Evolutionary conservation across 2,797 vertebrate species (phyloP), one percentile per base, ranked within the genome.

Genomic region (Odontamblyopus rebecca): DNA sequence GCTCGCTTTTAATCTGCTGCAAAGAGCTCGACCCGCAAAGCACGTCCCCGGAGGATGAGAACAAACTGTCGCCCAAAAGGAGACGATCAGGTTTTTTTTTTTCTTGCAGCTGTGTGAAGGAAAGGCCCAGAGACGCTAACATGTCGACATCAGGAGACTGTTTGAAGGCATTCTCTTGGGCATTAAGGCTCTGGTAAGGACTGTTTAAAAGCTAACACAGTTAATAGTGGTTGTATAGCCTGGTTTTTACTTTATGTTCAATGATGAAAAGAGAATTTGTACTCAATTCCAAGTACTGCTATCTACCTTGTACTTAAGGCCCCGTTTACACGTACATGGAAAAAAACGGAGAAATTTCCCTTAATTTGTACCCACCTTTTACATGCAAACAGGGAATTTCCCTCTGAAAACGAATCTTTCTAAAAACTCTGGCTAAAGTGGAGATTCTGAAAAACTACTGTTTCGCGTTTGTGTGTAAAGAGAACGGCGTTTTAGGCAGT

Each of bases 1-100:
- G 86, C 82, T 80, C 79, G 84, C 85, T 88, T 92, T 93, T 91
- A 91, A 92, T 92, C 88, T 86, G 84, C 64, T 85, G 84, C 86
- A 87, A 86, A 86, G 83, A 89, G 83, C 85, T 72, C 83, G 88
- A 89, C 89, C 90, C 44, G 72, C 3, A 6, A 82, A 76, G 78
- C 83, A 54, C 62, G 63, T 85, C 86, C 82, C 81, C 73, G 0
- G 82, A 79, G 90, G 80, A 85, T 11, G 60, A 77, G 82, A 83
- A 79, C 80, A 88, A 85, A 87, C 83, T 83, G 72, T 63, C n/a
- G 64, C 74, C 69, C 77, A 80, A 74, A 89, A 81, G 75, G 86
- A 88, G 88, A 82, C 73, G 30, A 85, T 88, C 79, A 76, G 78
- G 79, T 77, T 77, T 48, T 76, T 50, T 50, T 63, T 79, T 77